phyloP scores from a whole-genome alignment of 1,140 invertebrate species.

The Akabosia matsudoensis region DNA sequence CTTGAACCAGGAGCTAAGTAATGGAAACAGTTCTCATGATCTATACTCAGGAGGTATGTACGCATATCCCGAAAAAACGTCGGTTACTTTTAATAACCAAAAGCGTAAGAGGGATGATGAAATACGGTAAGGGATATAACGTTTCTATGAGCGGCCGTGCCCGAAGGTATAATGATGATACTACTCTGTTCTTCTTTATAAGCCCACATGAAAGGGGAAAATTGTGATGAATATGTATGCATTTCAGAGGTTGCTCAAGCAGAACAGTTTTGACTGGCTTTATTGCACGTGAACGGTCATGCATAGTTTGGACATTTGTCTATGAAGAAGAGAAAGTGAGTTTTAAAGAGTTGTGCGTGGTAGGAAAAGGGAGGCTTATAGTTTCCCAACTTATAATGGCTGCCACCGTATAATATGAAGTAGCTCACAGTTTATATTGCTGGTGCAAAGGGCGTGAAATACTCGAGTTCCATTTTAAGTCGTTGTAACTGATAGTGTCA shows the following conservation, averaged over 20 bases:
- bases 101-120: too few relatives aligned
- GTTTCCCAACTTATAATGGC: too few relatives aligned
- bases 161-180: background rate
- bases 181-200: background rate
- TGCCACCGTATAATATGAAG: too few relatives aligned
- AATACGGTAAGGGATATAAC: background rate
- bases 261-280: conserved; percentile 16
- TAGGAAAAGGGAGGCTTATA: too few relatives aligned
- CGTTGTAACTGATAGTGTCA: conserved; percentile 21
- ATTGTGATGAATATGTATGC: conserved; percentile 15
- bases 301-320: background rate
- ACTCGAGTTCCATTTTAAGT: conserved; percentile 15
- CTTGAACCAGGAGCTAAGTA: too few relatives aligned
- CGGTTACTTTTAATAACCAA: too few relatives aligned
- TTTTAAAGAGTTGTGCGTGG: conserved; percentile 12
- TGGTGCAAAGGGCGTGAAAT: conserved; percentile 20
- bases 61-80: too few relatives aligned
- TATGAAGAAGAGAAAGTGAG: background rate
- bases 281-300: conserved; percentile 23
- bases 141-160: background rate
- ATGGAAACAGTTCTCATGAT: too few relatives aligned
- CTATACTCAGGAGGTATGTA: too few relatives aligned
- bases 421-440: background rate
- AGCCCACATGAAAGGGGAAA: background rate
- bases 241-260: background rate